phyloP scores from a whole-genome alignment of 2,888 invertebrate genomes.

The Leptopilina syphax region DNA sequence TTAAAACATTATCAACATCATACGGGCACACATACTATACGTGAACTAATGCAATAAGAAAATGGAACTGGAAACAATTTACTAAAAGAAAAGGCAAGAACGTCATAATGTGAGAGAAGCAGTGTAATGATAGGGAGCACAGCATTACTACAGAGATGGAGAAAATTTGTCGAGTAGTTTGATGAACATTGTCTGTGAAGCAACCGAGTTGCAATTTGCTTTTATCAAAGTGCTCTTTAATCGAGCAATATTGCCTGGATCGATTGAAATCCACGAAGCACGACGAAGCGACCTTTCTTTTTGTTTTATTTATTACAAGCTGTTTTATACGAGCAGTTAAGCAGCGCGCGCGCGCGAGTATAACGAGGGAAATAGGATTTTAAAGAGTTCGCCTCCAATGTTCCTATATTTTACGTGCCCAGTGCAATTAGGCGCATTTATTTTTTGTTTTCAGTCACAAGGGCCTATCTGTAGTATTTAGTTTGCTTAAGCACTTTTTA shows the following conservation, averaged over 20 bases:
- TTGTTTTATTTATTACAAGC: slow-evolving; percentile 35
- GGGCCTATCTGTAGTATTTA: slow-evolving; percentile 40
- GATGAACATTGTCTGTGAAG: slow-evolving; percentile 2
- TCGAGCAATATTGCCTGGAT: slow-evolving; percentile 34
- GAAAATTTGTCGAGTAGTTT: slow-evolving; percentile 14
- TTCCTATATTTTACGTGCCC: slow-evolving; percentile 35
- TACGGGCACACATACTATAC: too few relatives aligned
- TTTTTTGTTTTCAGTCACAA: slow-evolving; percentile 13
- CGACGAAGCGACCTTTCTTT: slow-evolving; percentile 28
- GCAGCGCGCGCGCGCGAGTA: slow-evolving; percentile 31
- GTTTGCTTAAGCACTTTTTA: slow-evolving; percentile 56
- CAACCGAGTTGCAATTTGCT: slow-evolving; percentile 22
- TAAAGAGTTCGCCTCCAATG: slow-evolving; percentile 33
- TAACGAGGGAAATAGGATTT: slow-evolving; percentile 39
- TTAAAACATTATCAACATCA: too few relatives aligned
- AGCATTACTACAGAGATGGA: not conserved
- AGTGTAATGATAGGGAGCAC: not conserved
- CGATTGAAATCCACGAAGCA: slow-evolving; percentile 39
- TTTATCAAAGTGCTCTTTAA: slow-evolving; percentile 39
- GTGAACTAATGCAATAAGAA: too few relatives aligned
- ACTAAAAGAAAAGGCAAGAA: too few relatives aligned
- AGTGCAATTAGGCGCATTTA: slow-evolving; percentile 24
- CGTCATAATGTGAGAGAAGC: too few relatives aligned
- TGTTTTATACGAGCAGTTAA: slow-evolving; percentile 32
- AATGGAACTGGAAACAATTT: too few relatives aligned